Conservation (phyloP, 2,888 invertebrate species). For the Cyrtodaria siliqua region DNA sequence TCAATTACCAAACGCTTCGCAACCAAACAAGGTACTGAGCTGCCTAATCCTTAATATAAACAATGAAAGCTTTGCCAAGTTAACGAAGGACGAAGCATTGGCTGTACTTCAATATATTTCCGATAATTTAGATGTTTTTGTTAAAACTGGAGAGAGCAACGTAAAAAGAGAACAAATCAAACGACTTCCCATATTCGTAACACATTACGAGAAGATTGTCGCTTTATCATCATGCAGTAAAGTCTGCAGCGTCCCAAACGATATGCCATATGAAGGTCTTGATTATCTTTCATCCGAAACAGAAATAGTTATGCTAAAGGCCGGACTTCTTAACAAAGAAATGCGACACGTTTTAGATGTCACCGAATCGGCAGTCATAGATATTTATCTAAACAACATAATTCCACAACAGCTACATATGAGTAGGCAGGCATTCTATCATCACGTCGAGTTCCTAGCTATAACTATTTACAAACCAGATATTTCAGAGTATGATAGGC, state of each 20-base stretch:
- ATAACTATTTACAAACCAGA: conserved; percentile 52
- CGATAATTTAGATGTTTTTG: no score
- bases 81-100: conserved; percentile 4
- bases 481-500: not conserved
- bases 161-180: not conserved
- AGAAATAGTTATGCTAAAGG: not conserved
- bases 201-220: not conserved
- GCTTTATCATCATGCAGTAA: not conserved
- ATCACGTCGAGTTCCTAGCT: conserved; percentile 49
- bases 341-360: not conserved
- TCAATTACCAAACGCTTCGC: conserved; percentile 7
- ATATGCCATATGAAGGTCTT: conserved; percentile 10
- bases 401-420: conserved; percentile 34
- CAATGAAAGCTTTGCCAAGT: not conserved
- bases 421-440: conserved; percentile 30
- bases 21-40: conserved; percentile 5
- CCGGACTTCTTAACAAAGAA: not conserved
- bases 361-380: not conserved
- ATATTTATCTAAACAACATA: conserved; percentile 50
- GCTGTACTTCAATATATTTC: conserved; percentile 20
- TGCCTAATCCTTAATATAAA: conserved; percentile 28
- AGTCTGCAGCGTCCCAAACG: not conserved
- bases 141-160: not conserved
- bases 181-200: not conserved
- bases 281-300: not conserved